Percentiles rank a stretch among this genome's conserved stretches.
Evolutionary conservation across 2,797 vertebrate genomes (phyloP).

Genomic region (Anabas testudineus): DNA sequence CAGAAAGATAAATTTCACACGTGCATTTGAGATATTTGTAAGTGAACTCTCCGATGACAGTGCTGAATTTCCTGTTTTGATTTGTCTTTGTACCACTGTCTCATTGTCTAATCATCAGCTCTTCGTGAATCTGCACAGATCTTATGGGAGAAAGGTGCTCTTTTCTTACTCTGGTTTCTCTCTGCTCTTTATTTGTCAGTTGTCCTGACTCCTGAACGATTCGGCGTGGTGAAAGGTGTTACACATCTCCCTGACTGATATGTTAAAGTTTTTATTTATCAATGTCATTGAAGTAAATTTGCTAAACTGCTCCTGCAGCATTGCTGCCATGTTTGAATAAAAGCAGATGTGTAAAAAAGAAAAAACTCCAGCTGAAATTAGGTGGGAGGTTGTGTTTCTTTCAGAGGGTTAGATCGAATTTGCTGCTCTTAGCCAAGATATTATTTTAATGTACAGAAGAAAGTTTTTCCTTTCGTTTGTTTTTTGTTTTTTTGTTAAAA

Average conservation of each 20-base stretch:
- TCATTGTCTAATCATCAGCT: slow-evolving; percentile 56
- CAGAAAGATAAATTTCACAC: slow-evolving; percentile 23
- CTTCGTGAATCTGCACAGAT: slow-evolving; percentile 75
- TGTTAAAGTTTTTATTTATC: too few relatives aligned
- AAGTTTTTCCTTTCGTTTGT: slow-evolving; percentile 78
- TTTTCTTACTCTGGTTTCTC: slow-evolving; percentile 74
- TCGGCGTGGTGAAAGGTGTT: slow-evolving; percentile 57
- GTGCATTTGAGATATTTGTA: slow-evolving; percentile 12
- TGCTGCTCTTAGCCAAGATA: slow-evolving; percentile 75
- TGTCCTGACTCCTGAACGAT: slow-evolving; percentile 53
- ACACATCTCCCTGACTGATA: slow-evolving; percentile 44
- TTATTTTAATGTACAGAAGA: slow-evolving; percentile 55
- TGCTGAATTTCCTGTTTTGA: slow-evolving; percentile 31
- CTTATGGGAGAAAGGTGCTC: slow-evolving; percentile 90
- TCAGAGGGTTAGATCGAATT: slow-evolving; percentile 81
- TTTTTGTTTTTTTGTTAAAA: slow-evolving; percentile 89
- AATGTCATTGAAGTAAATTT: slow-evolving; percentile 4
- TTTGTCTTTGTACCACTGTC: slow-evolving; percentile 32
- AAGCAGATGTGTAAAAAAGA: slow-evolving; percentile 19
- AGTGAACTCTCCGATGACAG: slow-evolving; percentile 26
- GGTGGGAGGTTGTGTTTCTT: slow-evolving; percentile 45
- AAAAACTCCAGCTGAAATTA: slow-evolving; percentile 76
- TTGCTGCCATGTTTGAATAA: slow-evolving; percentile 6
- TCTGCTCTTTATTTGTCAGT: slow-evolving; percentile 60
- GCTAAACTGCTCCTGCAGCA: slow-evolving; percentile 2